A percentile compares a stretch with the other conserved stretches of the same genome.
These are phyloP conservation scores for Drosophila tanythrix DNA, from an alignment of 2,888 invertebrate species.

Conservation along the genomic window DNA sequence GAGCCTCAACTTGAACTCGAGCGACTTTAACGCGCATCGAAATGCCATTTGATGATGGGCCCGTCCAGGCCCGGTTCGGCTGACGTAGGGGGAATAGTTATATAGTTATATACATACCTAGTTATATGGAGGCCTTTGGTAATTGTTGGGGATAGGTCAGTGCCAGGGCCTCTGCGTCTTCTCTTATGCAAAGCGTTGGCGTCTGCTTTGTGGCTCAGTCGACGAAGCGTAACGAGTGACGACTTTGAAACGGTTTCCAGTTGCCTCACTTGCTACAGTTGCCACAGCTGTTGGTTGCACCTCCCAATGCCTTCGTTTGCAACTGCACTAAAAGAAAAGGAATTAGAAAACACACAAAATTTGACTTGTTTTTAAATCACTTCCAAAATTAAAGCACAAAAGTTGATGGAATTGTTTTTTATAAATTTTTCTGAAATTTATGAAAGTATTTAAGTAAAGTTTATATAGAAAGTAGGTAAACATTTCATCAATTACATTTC, in stretches of 20 bases:
- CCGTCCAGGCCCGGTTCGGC: too few relatives aligned
- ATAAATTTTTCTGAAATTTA: not conserved
- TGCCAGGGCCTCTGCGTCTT: constrained; percentile 26
- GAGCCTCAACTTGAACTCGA: constrained; percentile 57
- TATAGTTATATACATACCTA: not conserved
- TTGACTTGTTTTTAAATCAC: not conserved
- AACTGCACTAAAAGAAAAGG: constrained; percentile 9
- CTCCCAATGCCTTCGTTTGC: constrained; percentile 3
- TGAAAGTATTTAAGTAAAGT: not conserved
- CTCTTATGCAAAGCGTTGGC: constrained; percentile 68
- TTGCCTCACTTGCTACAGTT: constrained; percentile 24
- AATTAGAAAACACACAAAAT: not conserved
- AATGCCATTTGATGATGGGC: constrained; percentile 46
- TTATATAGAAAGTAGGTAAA: not conserved
- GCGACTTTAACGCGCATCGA: constrained; percentile 60
- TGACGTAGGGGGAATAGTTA: not conserved
- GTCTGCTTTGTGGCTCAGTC: constrained; percentile 20
- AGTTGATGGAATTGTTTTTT: not conserved
- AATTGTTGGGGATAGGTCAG: constrained; percentile 67
- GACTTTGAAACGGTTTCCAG: constrained; percentile 60
- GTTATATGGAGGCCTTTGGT: constrained; percentile 9
- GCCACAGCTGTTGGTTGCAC: constrained; percentile 43
- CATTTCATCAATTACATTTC: not conserved
- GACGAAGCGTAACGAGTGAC: constrained; percentile 70
- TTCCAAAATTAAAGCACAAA: not conserved